Evolutionary conservation across 2,113 vertebrate species (phyloP), one percentile per base, ranked within the genome.

Genomic region (Otis tarda): DNA sequence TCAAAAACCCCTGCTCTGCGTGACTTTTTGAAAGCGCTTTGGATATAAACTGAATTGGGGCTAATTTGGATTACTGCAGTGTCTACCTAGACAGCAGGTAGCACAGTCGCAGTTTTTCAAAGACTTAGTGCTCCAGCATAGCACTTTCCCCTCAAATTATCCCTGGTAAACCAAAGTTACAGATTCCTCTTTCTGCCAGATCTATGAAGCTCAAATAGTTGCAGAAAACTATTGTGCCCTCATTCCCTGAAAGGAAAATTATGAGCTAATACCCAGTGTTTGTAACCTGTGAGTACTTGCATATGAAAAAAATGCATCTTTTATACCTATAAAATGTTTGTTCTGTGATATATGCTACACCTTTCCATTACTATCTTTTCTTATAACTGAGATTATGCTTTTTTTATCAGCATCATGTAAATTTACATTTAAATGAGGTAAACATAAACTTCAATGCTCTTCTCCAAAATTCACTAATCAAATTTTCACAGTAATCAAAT

Each of bases 281-380:
- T 35, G 21, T 47, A 30, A 70, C 28, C 7, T 69, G 1, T 0
- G 1, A 73, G 31, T 17, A 43, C 16, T 21, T 17, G 1, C 4
- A 89, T 25, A 33, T 70, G 3, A 50, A 87, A 90, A 90, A 79
- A 63, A 7, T 6, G 12, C 8, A 15, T 8, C 4, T 86, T 80
- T 43, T 21, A 20, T 27, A 30, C 8, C 9, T 71, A 55, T 18
- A 33, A 81, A 90, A 47, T 25, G 41, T 55, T 75, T 60, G 17
- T n/a, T 75, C 39, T 59, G 8, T 1, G 30, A 4, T 27, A 63
- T 68, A 93, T 82, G 14, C 10, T 33, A 64, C 43, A 53, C 33
- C 0, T 86, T 79, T 25, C 30, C 7, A 31, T 43, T 11, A 8
- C 9, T 85, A 0, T 50, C 18, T 79, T 91, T 45, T 82, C 39